phyloP scores from a whole-genome alignment of 2,888 invertebrate species.

The Thalpophila matura region DNA sequence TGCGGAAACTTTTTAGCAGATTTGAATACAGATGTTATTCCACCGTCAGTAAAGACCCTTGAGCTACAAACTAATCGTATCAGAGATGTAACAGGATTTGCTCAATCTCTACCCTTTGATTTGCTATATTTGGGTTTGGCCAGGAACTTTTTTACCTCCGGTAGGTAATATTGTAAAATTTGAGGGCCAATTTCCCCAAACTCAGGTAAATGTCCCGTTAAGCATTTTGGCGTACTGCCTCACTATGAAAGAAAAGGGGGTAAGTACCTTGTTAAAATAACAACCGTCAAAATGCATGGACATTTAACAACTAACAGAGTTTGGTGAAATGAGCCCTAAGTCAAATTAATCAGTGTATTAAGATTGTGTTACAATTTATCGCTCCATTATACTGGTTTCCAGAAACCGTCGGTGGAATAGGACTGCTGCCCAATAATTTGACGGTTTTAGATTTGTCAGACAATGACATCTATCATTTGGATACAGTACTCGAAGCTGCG shows the following conservation, averaged over 20 bases:
- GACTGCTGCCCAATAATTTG: slow-evolving; percentile 70
- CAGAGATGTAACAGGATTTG: slow-evolving; percentile 73
- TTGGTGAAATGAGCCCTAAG: no score
- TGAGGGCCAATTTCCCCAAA: no score
- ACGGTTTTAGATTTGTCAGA: slow-evolving; percentile 89
- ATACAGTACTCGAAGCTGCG: slow-evolving; percentile 80
- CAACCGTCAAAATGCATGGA: no score
- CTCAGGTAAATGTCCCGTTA: no score
- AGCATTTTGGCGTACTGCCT: no score
- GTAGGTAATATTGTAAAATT: slow-evolving; percentile 72
- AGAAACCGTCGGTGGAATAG: slow-evolving; percentile 72
- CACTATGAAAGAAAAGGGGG: no score
- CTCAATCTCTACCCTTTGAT: slow-evolving; percentile 75
- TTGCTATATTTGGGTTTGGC: slow-evolving; percentile 89
- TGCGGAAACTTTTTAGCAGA: slow-evolving; percentile 81
- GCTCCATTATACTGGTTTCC: slow-evolving; percentile 43
- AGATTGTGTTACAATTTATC: no score
- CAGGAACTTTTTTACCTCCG: slow-evolving; percentile 82
- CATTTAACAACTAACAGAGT: no score
- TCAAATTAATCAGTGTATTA: no score
- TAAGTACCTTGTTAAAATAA: no score
- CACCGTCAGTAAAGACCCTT: slow-evolving; percentile 79
- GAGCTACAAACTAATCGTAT: slow-evolving; percentile 89
- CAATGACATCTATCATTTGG: slow-evolving; percentile 90
- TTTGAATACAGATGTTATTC: slow-evolving; percentile 78